These are phyloP conservation scores for Mimas tiliae DNA, from an alignment of 2,888 invertebrate genomes.

Conservation along the genomic window DNA sequence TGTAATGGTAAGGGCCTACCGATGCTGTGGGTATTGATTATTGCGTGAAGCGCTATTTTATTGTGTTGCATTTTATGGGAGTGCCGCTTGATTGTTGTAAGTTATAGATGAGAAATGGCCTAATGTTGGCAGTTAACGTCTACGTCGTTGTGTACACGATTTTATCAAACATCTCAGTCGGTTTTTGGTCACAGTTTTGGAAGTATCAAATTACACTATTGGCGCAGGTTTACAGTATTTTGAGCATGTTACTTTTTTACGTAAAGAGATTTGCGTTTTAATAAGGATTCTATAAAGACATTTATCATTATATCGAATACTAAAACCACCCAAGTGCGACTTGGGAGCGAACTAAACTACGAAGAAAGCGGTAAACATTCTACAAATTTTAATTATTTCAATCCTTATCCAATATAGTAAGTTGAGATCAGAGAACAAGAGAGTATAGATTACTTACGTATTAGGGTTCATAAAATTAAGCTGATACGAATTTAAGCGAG, in stretches of 20 bases:
- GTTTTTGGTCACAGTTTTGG: background rate
- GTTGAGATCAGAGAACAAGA: no score
- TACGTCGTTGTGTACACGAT: background rate
- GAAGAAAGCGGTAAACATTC: no score
- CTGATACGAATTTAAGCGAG: no score
- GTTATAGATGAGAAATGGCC: slow-evolving; percentile 24
- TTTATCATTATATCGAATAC: background rate
- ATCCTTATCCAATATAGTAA: no score
- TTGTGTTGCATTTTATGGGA: slow-evolving; percentile 72
- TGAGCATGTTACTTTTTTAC: background rate
- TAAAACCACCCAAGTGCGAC: background rate
- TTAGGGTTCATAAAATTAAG: no score
- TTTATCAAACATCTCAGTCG: background rate
- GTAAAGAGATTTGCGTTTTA: background rate
- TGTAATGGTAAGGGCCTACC: slow-evolving; percentile 48
- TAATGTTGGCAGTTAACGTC: background rate
- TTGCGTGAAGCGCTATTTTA: slow-evolving; percentile 70
- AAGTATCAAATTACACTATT: background rate
- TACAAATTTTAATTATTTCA: no score
- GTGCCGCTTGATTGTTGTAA: slow-evolving; percentile 51
- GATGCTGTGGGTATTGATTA: slow-evolving; percentile 67
- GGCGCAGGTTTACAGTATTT: background rate
- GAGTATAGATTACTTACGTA: no score
- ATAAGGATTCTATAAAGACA: background rate
- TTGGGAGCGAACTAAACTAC: no score